Percentiles rank a stretch among this genome's conserved stretches.
phyloP scores from a whole-genome alignment of 2,888 invertebrate species.

The Lumbricus terrestris region DNA sequence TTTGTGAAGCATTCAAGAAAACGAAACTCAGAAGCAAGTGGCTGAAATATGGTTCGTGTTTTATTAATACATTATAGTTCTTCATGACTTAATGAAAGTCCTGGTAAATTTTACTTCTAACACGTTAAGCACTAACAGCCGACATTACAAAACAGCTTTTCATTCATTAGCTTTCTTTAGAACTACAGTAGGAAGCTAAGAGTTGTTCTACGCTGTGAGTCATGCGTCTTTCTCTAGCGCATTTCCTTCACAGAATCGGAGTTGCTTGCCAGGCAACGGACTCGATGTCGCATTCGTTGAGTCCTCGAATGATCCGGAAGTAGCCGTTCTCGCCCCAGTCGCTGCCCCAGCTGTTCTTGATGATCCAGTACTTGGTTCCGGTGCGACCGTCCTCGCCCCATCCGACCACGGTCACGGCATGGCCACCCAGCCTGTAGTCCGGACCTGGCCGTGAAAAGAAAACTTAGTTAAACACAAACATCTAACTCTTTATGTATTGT shows the following conservation, averaged over 20 bases:
- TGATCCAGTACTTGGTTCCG: conserved; percentile 57
- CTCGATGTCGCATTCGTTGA: conserved; percentile 58
- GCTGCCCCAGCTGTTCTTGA: conserved; percentile 59
- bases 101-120: too few relatives aligned
- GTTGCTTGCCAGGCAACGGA: conserved; percentile 51
- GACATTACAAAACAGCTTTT: too few relatives aligned
- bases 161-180: too few relatives aligned
- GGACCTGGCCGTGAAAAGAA: neutral
- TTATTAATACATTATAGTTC: too few relatives aligned
- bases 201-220: too few relatives aligned
- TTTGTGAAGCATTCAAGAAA: too few relatives aligned
- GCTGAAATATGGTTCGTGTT: too few relatives aligned
- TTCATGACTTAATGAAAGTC: too few relatives aligned
- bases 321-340: conserved; percentile 57
- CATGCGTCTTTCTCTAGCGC: neutral
- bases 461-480: neutral
- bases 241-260: conserved; percentile 30
- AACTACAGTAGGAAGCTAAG: too few relatives aligned
- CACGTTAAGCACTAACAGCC: too few relatives aligned
- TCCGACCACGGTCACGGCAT: conserved; percentile 62
- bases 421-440: conserved; percentile 50
- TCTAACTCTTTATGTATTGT: too few relatives aligned
- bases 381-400: conserved; percentile 57
- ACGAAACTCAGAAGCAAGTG: too few relatives aligned
- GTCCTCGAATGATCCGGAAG: conserved; percentile 56